Percentiles rank a stretch among this genome's conserved stretches.
Evolutionary conservation across 1,140 invertebrate species (phyloP).

Genomic region (Diorhabda sublineata): DNA sequence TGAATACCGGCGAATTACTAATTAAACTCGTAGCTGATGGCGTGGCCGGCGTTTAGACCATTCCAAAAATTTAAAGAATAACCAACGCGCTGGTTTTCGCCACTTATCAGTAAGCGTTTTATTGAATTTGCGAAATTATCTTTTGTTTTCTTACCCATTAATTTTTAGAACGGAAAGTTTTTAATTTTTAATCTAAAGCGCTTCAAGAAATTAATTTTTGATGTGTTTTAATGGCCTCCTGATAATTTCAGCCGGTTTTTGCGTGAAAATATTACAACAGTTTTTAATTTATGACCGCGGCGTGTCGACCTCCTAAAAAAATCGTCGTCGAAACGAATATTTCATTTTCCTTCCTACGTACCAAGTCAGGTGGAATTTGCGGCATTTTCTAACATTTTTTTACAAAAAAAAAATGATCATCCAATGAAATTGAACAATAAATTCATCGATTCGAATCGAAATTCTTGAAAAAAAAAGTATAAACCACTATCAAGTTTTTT

Average conservation of each 20-base stretch:
- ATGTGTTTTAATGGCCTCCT: conserved; percentile 40
- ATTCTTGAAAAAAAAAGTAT: too few species aligned
- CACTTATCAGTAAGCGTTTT: conserved; percentile 38
- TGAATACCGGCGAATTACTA: too few species aligned
- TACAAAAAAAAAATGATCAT: too few species aligned
- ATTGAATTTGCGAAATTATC: conserved; percentile 44
- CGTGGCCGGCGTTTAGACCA: conserved; percentile 16
- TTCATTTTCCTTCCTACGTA: too few species aligned
- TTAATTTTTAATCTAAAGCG: conserved; percentile 45
- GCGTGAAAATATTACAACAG: conserved; percentile 21
- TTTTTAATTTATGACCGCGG: conserved; percentile 16
- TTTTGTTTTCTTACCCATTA: conserved; percentile 45
- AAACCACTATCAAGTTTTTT: too few species aligned
- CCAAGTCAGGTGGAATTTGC: too few species aligned
- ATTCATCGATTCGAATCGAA: too few species aligned
- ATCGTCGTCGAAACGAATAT: too few species aligned
- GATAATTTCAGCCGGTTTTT: conserved; percentile 34
- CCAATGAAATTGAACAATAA: too few species aligned
- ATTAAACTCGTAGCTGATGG: conserved; percentile 22
- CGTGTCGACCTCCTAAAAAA: not conserved
- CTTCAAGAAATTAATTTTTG: conserved; percentile 42
- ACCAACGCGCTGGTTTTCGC: conserved; percentile 11
- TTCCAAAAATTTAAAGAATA: conserved; percentile 26
- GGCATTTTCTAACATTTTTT: too few species aligned
- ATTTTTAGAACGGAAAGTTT: conserved; percentile 43